Evolutionary conservation across 1,140 invertebrate species (phyloP).

Genomic region (Megathymus violae): DNA sequence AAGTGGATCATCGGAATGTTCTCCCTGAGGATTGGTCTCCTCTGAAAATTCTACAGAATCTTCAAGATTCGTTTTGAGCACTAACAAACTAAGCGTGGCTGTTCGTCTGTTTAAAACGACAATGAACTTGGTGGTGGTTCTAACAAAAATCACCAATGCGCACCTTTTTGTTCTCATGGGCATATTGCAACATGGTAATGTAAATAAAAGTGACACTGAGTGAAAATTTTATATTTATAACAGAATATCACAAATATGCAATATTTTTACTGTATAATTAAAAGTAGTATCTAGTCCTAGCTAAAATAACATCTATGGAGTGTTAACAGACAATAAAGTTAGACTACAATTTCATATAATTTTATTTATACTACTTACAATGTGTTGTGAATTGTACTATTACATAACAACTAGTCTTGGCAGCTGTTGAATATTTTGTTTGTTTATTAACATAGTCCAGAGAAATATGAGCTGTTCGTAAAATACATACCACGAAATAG

Average conservation of each 20-base stretch:
- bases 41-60: too few species aligned
- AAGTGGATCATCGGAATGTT: too few species aligned
- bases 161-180: constrained; percentile 17
- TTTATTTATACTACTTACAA: not conserved
- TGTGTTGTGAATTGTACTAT: constrained; percentile 18
- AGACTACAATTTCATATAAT: not conserved
- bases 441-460: too few species aligned
- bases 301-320: constrained; percentile 7
- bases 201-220: constrained; percentile 21
- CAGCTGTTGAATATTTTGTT: constrained; percentile 6
- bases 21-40: too few species aligned
- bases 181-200: constrained; percentile 15
- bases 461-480: too few species aligned
- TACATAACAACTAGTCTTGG: constrained; percentile 6
- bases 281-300: constrained; percentile 20
- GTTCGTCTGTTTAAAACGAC: too few species aligned
- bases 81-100: too few species aligned
- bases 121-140: too few species aligned
- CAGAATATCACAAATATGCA: constrained; percentile 2
- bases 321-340: constrained; percentile 6
- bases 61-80: too few species aligned
- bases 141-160: too few species aligned
- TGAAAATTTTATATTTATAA: constrained; percentile 22
- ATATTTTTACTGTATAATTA: constrained; percentile 2
- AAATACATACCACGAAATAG: too few species aligned